Conservation (phyloP, 2,888 invertebrate species). For the Tachina grossa region DNA sequence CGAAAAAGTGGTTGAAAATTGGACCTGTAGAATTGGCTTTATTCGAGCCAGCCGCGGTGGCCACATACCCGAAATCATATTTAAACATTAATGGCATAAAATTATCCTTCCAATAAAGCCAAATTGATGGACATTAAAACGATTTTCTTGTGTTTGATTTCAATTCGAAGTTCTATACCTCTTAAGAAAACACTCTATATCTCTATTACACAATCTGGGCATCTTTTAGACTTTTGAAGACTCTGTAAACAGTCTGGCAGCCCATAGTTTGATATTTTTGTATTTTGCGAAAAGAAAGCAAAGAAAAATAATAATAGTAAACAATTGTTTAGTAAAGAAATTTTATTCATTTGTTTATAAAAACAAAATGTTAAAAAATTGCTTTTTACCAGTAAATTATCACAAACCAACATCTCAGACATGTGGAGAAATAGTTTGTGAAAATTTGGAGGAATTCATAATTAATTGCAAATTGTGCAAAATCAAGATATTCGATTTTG, state of each 20-base stretch:
- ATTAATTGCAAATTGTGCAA: slow-evolving; percentile 63
- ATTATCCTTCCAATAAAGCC: too few relatives aligned
- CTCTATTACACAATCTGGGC: not conserved
- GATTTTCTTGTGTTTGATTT: too few relatives aligned
- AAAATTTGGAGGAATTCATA: slow-evolving; percentile 54
- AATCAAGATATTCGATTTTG: slow-evolving; percentile 67
- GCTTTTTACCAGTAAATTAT: slow-evolving; percentile 59
- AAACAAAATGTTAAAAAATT: slow-evolving; percentile 63
- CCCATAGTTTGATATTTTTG: not conserved
- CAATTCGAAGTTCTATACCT: too few relatives aligned
- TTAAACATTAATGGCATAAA: too few relatives aligned
- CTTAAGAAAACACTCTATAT: too few relatives aligned
- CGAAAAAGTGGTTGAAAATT: too few relatives aligned
- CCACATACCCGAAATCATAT: too few relatives aligned
- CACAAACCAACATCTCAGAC: slow-evolving; percentile 38
- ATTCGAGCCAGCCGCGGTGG: too few relatives aligned
- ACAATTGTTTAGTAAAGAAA: slow-evolving; percentile 14
- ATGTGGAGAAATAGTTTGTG: slow-evolving; percentile 65
- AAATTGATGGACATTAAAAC: too few relatives aligned
- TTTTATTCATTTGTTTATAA: not conserved
- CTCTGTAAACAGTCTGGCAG: too few relatives aligned
- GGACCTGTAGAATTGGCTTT: too few relatives aligned
- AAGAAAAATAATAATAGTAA: slow-evolving; percentile 29
- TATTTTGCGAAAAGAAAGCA: not conserved
- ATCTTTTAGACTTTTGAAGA: not conserved